phyloP scores from a whole-genome alignment of 2,113 vertebrate species.

The Phocoena sinus region DNA sequence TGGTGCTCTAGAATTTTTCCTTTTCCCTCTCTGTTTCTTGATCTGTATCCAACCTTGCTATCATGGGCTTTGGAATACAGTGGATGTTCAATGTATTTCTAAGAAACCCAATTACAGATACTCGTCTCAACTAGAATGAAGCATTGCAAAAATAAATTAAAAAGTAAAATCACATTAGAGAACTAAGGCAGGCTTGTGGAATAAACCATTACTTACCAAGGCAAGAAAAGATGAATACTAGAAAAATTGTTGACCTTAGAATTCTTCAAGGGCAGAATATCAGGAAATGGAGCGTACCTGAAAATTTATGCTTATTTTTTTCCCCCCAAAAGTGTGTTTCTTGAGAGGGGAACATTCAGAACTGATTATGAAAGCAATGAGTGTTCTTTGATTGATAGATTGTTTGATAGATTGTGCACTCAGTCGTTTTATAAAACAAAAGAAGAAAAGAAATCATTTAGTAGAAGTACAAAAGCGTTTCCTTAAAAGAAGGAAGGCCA shows the following conservation, averaged over 20 bases:
- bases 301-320: neutral
- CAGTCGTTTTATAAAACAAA: neutral
- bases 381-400: neutral
- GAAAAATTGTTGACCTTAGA: neutral
- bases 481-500: neutral
- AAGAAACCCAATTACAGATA: neutral
- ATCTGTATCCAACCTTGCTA: neutral
- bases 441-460: neutral
- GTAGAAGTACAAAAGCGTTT: neutral
- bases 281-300: neutral
- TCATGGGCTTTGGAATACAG: neutral
- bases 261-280: neutral
- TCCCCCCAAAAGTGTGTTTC: neutral
- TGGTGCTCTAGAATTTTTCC: neutral
- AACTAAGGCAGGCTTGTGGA: neutral
- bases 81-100: neutral
- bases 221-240: neutral
- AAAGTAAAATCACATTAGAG: neutral
- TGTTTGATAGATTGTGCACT: neutral
- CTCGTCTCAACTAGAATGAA: neutral
- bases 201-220: neutral
- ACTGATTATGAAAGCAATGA: neutral
- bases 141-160: neutral
- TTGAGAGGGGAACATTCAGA: neutral
- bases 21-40: neutral